These are phyloP conservation scores for Rhaphigaster nebulosa DNA, from an alignment of 2,888 invertebrate species.

Conservation along the genomic window DNA sequence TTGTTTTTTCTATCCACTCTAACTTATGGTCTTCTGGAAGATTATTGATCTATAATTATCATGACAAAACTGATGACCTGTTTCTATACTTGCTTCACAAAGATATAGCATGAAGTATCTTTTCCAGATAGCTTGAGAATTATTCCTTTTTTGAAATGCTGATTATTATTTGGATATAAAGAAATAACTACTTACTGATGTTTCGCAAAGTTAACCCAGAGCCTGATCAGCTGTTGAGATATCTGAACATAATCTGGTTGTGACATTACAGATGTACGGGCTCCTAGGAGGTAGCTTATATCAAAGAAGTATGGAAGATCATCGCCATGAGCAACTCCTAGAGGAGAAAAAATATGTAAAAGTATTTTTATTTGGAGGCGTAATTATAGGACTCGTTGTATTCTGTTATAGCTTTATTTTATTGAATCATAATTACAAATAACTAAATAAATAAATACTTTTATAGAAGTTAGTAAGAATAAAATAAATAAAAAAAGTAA, in stretches of 20 bases:
- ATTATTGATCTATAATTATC: too few species aligned
- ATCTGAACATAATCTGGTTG: slow-evolving; percentile 8
- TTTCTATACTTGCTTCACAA: too few species aligned
- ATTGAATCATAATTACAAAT: too few species aligned
- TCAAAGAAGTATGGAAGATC: slow-evolving; percentile 2
- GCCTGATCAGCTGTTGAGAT: slow-evolving; percentile 4
- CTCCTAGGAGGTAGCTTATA: neutral
- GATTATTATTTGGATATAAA: neutral
- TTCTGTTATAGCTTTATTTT: too few species aligned
- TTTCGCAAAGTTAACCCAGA: slow-evolving; percentile 34
- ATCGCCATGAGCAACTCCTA: slow-evolving; percentile 13
- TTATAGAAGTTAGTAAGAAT: too few species aligned
- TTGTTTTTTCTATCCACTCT: too few species aligned
- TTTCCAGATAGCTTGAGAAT: neutral
- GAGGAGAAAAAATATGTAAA: neutral
- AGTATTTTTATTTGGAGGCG: neutral
- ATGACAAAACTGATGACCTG: too few species aligned
- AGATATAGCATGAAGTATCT: too few species aligned
- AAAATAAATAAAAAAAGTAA: neutral
- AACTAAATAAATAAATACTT: too few species aligned
- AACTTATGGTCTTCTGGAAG: too few species aligned
- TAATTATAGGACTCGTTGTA: too few species aligned
- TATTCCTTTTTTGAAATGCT: too few species aligned
- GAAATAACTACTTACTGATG: slow-evolving; percentile 8
- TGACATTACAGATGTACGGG: neutral